These are phyloP conservation scores for Huso huso DNA, from an alignment of 2,797 vertebrate species.

Conservation along the genomic window DNA sequence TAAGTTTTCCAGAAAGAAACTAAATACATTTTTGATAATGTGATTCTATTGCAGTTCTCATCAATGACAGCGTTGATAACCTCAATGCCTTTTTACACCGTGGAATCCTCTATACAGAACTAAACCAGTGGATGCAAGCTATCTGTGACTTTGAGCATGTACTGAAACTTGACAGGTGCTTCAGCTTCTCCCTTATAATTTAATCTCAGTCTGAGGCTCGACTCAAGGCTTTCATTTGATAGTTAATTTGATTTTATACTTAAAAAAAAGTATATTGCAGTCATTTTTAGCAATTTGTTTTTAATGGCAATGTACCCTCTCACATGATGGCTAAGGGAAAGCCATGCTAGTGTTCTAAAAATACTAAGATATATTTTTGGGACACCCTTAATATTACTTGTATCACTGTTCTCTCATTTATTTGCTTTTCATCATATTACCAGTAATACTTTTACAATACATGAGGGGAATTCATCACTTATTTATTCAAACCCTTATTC, in stretches of 20 bases:
- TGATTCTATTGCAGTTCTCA: conserved; percentile 47
- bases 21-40: neutral
- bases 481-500: neutral
- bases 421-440: too few species aligned
- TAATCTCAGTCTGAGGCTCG: neutral
- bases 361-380: too few species aligned
- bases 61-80: conserved; percentile 57
- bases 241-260: too few species aligned
- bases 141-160: conserved; percentile 62
- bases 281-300: neutral
- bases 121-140: conserved; percentile 48
- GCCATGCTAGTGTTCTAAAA: too few species aligned
- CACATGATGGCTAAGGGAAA: too few species aligned
- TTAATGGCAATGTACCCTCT: too few species aligned
- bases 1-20: neutral
- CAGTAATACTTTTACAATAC: too few species aligned
- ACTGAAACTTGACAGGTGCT: conserved; percentile 60
- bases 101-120: conserved; percentile 55
- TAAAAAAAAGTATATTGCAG: neutral
- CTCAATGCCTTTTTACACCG: conserved; percentile 55
- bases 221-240: too few species aligned
- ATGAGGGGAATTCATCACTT: neutral
- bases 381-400: too few species aligned
- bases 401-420: too few species aligned
- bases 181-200: neutral